Percentiles rank a stretch among this genome's conserved stretches.
Conservation (phyloP, 2,888 invertebrate species). For the Drosophila borealis region DNA sequence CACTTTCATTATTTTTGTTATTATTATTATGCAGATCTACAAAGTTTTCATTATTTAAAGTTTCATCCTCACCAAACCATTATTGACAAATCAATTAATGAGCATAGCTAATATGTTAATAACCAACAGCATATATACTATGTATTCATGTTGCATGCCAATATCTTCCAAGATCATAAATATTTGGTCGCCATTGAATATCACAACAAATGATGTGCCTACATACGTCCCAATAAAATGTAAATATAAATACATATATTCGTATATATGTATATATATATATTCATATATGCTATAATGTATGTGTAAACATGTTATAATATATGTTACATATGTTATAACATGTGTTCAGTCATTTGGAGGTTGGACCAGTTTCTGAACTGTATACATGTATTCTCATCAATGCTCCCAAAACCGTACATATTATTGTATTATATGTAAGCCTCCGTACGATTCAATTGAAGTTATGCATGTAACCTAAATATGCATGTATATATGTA, state of each 20-base stretch:
- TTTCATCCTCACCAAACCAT: too few species aligned
- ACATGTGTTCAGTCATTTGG: constrained; percentile 17
- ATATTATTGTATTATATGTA: neutral
- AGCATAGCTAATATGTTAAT: too few species aligned
- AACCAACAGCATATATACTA: too few species aligned
- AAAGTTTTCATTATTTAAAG: too few species aligned
- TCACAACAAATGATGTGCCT: neutral
- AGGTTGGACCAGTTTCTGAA: neutral
- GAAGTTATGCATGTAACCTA: neutral
- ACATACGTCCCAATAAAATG: neutral
- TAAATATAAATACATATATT: neutral
- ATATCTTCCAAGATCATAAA: too few species aligned
- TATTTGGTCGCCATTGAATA: too few species aligned
- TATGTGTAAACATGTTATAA: constrained; percentile 41
- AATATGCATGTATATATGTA: constrained; percentile 8
- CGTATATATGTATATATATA: neutral
- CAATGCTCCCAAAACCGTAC: neutral
- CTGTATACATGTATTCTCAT: neutral
- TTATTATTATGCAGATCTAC: too few species aligned
- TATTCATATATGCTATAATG: constrained; percentile 11
- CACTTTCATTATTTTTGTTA: too few species aligned
- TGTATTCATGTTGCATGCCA: too few species aligned
- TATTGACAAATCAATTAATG: too few species aligned
- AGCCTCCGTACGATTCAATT: neutral
- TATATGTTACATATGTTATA: constrained; percentile 44